These are phyloP conservation scores for Hippocampus comes DNA, from an alignment of 2,113 vertebrate genomes.

Conservation along the genomic window DNA sequence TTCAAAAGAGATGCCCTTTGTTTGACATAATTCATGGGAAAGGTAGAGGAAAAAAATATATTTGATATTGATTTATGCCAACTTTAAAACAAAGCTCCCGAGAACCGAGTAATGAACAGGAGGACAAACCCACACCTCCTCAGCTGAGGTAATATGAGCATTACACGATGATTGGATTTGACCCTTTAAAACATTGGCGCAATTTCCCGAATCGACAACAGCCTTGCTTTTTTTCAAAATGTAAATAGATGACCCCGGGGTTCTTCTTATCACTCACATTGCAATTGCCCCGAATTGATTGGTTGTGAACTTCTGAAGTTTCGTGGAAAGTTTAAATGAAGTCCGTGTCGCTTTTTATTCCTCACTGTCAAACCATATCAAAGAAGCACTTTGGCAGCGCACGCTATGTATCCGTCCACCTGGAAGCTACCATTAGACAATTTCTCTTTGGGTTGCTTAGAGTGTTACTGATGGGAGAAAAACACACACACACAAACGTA, in stretches of 20 bases:
- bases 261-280: background rate
- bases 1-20: too few relatives aligned
- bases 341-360: conserved; percentile 45
- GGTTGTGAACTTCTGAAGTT: conserved; percentile 38
- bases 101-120: background rate
- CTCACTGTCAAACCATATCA: conserved; percentile 52
- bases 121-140: background rate
- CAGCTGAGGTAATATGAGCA: conserved; percentile 15
- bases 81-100: background rate
- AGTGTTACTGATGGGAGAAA: conserved; percentile 14
- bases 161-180: conserved; percentile 1
- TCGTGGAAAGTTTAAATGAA: conserved; percentile 48
- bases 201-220: background rate
- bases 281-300: conserved; percentile 11
- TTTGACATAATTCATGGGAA: too few relatives aligned
- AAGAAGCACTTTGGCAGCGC: conserved; percentile 37
- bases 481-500: background rate
- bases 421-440: conserved; percentile 34
- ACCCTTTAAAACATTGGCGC: background rate
- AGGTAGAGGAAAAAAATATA: background rate
- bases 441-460: conserved; percentile 29
- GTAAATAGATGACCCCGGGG: background rate
- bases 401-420: conserved; percentile 33
- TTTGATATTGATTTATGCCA: background rate
- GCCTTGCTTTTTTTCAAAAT: background rate